These are phyloP conservation scores for Euplexia lucipara DNA, from an alignment of 2,888 invertebrate genomes.

Conservation along the genomic window DNA sequence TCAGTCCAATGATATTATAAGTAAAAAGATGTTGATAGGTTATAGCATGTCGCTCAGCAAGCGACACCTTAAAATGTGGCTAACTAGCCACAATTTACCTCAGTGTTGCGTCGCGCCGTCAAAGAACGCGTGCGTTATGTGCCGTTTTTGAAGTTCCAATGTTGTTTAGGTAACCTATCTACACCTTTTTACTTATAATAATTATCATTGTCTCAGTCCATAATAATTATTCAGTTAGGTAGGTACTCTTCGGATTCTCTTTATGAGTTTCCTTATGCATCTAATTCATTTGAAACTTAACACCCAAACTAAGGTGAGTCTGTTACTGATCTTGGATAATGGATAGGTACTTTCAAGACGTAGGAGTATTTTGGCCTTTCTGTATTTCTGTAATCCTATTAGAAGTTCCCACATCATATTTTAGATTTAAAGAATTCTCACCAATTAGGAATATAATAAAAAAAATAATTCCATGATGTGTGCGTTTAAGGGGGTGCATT, in stretches of 20 bases:
- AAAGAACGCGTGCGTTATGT: too few relatives aligned
- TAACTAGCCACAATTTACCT: too few relatives aligned
- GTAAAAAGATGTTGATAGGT: too few relatives aligned
- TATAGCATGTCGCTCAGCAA: too few relatives aligned
- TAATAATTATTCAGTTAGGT: too few relatives aligned
- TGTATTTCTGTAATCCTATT: slow-evolving; percentile 49
- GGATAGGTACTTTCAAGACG: not conserved
- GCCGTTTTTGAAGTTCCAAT: too few relatives aligned
- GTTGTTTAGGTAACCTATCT: too few relatives aligned
- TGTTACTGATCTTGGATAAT: not conserved
- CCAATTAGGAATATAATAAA: slow-evolving; percentile 42
- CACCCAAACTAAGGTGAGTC: not conserved
- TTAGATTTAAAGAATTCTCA: slow-evolving; percentile 16
- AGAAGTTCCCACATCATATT: slow-evolving; percentile 8
- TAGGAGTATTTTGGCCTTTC: not conserved
- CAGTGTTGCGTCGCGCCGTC: too few relatives aligned
- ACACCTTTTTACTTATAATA: too few relatives aligned
- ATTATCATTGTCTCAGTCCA: too few relatives aligned
- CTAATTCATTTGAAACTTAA: not conserved
- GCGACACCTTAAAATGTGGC: too few relatives aligned
- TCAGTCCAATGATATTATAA: too few relatives aligned
- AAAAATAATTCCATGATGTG: slow-evolving; percentile 14
- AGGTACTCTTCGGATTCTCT: not conserved
- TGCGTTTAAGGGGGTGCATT: not conserved
- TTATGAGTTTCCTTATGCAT: not conserved